phyloP scores from a whole-genome alignment of 2,888 invertebrate genomes.

The Acanthacorydalis orientalis region DNA sequence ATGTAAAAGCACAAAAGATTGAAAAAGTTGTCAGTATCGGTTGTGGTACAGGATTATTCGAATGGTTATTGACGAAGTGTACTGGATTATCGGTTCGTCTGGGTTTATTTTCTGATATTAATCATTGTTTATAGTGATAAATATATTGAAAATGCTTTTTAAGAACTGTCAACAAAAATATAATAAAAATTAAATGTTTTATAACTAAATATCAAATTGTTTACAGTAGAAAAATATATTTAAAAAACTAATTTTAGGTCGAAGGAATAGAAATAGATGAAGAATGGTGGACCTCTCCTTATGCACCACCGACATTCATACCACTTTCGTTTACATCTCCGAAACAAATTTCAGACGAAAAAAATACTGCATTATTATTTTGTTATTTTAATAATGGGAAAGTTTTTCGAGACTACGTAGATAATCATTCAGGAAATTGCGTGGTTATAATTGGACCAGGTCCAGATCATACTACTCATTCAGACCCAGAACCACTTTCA shows the following conservation, averaged over 20 bases:
- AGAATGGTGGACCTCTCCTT: constrained; percentile 64
- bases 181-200: too few relatives aligned
- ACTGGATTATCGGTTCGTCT: constrained; percentile 29
- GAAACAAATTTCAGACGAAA: constrained; percentile 23
- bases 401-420: constrained; percentile 52
- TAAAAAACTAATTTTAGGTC: constrained; percentile 25
- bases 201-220: too few relatives aligned
- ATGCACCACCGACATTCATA: constrained; percentile 56
- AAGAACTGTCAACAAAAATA: too few relatives aligned
- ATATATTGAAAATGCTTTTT: constrained; percentile 15
- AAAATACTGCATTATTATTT: constrained; percentile 47
- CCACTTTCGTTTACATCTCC: constrained; percentile 37
- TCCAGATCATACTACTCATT: constrained; percentile 41
- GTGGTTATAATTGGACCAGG: constrained; percentile 61
- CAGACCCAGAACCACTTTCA: constrained; percentile 53
- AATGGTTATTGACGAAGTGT: constrained; percentile 55
- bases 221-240: constrained; percentile 12
- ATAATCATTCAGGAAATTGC: constrained; percentile 41
- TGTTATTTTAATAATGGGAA: constrained; percentile 63
- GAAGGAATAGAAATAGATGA: constrained; percentile 61
- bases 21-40: constrained; percentile 49
- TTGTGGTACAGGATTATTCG: constrained; percentile 66
- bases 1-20: constrained; percentile 28
- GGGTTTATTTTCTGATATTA: too few relatives aligned
- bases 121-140: too few relatives aligned